Base-by-base conservation (phyloP, 2,113 vertebrate species). In the Larimichthys polyactis region DNA sequence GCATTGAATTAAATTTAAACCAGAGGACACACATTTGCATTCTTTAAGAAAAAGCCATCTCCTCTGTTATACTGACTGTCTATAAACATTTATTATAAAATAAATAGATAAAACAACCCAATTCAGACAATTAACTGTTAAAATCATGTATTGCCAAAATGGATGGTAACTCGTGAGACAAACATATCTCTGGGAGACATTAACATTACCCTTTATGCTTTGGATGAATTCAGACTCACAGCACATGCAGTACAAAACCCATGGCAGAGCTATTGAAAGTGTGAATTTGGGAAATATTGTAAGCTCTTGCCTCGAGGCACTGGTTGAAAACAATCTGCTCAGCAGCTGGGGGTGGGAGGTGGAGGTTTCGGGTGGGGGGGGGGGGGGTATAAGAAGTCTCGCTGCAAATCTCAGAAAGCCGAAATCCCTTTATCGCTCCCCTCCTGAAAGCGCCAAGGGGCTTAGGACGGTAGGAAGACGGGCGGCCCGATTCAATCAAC, bases 401-500 rank as follows among this genome's bases (percentile, higher is more conserved):
- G 70, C 66, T 81, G 87, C 71, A 90, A 93, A 90, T 90, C 84
- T 87, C 83, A 73, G 83, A 85, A 84, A 93, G 88, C 82, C 83
- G 79, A 94, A 95, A 95, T 94, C 93, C 93, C 84, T 90, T 93
- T 94, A 94, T 95, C 93, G 79, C 92, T 83, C 65, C 84, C 73
- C 74, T 92, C 91, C 90, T 85, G 89, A 92, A 91, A 87, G 90
- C 87, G 60, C 89, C 88, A 54, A 85, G 89, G 87, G 90, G 92
- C 88, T 93, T 93, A 92, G 92, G 84, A 89, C 6, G 76, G 78
- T 78, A 90, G 88, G 87, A 87, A 89, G 83, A 93, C 71, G 78
- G 88, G 88, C 84, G 74, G 82, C 90, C 78, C 75, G 89, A 92
- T 94, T 93, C 90, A 90, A 93, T 94, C 93, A 94, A 87, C 86